Base-by-base conservation (phyloP, 2,797 vertebrate genomes). In the Aselliscus stoliczkanus region DNA sequence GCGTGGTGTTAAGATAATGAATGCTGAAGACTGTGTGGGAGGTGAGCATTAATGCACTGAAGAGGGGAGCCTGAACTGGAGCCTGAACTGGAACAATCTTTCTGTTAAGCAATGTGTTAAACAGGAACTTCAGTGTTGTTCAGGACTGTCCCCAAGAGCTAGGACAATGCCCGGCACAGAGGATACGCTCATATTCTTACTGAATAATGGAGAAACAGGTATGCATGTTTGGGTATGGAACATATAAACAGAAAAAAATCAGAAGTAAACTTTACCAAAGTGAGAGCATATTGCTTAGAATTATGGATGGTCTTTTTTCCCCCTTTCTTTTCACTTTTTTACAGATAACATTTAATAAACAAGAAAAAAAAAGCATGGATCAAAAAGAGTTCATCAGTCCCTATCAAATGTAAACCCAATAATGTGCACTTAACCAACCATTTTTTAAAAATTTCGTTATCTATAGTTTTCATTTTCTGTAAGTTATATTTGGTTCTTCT, bases 401-500 rank as follows among this genome's bases (percentile, higher is more conserved):
- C 50, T 31, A 65, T 17, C 29, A 37, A 69, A 56, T 47, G 8
- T n/a, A 77, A 72, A 34, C 8, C 23, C n/a, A 70, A 72, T 14
- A 39, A 79, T 14, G 13, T 92, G 11, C 6, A 50, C 47, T 52
- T 84, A 65, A 76, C 10, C 27, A 29, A 34, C 29, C 29, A 29
- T 4, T 44, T 82, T 12, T 42, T 39, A 39, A 2, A 15, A 52
- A n/a, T 65, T 34, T 75, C 11, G 31, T 15, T 90, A 67, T 54
- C 10, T 21, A 2, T 60, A 56, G 23, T 79, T 92, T 62, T 39
- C 9, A 31, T 79, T 29, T 54, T 27, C 75, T 84, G 1, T 31
- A 90, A 27, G 3, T 76, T 52, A 27, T 29, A 76, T 14, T 92
- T 52, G 44, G 44, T 88, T 90, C 34, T 20, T 79, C 21, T 84